Evolutionary conservation across 2,888 invertebrate genomes (phyloP).

Genomic region (Rhamphomyia laevipes): DNA sequence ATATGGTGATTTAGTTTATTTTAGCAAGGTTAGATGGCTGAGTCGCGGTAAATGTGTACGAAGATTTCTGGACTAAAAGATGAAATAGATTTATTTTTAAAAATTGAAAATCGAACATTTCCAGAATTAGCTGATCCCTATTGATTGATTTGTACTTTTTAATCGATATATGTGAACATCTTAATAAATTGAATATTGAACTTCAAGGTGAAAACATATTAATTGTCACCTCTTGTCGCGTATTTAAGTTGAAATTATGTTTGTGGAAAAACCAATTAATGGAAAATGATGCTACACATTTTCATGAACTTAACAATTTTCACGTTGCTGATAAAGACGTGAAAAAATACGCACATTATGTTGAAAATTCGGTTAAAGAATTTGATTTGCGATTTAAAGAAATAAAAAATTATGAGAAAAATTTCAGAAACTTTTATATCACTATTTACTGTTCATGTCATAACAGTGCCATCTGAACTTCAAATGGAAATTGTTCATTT

Average conservation of each 20-base stretch:
- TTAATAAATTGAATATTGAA: not conserved
- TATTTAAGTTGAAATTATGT: not conserved
- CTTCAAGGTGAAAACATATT: not conserved
- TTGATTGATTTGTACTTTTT: not conserved
- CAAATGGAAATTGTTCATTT: slow-evolving; percentile 2
- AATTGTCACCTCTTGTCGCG: not conserved
- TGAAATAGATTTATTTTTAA: slow-evolving; percentile 6
- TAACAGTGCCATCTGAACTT: not conserved
- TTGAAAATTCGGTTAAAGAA: not conserved
- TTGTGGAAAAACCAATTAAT: not conserved
- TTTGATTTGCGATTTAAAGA: not conserved
- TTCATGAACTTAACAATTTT: not conserved
- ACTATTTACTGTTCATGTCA: not conserved
- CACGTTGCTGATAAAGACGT: not conserved
- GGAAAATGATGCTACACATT: not conserved
- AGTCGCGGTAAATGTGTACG: slow-evolving; percentile 6
- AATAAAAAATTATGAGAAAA: not conserved
- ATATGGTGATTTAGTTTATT: slow-evolving; percentile 8
- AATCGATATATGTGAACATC: not conserved
- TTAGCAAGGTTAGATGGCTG: slow-evolving; percentile 6
- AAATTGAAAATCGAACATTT: not conserved
- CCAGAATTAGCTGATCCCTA: not conserved
- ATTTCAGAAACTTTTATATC: not conserved
- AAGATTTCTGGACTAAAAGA: slow-evolving; percentile 7
- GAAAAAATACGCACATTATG: not conserved